A percentile compares a stretch with the other conserved stretches of the same genome.
Evolutionary conservation across 2,797 vertebrate genomes (phyloP).

Genomic region (Gadopsis marmoratus): DNA sequence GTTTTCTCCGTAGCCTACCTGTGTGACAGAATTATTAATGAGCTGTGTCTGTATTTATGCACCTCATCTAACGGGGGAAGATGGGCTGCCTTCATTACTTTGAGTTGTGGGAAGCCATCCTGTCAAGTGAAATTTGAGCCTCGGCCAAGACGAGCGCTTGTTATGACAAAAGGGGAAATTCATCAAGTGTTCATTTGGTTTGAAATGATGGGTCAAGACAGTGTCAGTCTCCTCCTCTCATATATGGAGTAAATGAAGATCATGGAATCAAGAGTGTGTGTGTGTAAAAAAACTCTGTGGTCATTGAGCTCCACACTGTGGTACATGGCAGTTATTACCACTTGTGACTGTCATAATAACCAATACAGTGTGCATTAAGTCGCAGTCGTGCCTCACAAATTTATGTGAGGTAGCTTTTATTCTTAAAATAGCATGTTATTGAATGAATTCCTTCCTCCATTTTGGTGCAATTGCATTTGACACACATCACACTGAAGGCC

Average conservation of each 20-base stretch:
- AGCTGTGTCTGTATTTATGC: constrained; percentile 82
- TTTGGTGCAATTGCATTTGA: not conserved
- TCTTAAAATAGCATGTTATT: not conserved
- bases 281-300: constrained; percentile 27
- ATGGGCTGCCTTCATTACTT: constrained; percentile 73
- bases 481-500: not conserved
- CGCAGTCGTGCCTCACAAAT: not conserved
- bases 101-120: constrained; percentile 60
- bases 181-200: constrained; percentile 82
- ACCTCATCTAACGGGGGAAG: constrained; percentile 76
- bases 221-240: constrained; percentile 45
- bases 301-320: constrained; percentile 79
- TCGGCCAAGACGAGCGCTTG: constrained; percentile 69
- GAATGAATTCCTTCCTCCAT: not conserved
- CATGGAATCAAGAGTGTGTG: constrained; percentile 9
- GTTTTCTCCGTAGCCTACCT: constrained; percentile 68
- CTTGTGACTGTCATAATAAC: not conserved
- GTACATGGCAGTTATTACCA: constrained; percentile 54
- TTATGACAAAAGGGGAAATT: constrained; percentile 77
- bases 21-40: constrained; percentile 85
- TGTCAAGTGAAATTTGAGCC: constrained; percentile 79
- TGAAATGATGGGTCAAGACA: constrained; percentile 74
- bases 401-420: not conserved
- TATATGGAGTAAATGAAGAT: constrained; percentile 25
- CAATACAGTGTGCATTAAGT: not conserved